Conservation (phyloP, 2,797 vertebrate species). For the Myoxocephalus aenaeus region DNA sequence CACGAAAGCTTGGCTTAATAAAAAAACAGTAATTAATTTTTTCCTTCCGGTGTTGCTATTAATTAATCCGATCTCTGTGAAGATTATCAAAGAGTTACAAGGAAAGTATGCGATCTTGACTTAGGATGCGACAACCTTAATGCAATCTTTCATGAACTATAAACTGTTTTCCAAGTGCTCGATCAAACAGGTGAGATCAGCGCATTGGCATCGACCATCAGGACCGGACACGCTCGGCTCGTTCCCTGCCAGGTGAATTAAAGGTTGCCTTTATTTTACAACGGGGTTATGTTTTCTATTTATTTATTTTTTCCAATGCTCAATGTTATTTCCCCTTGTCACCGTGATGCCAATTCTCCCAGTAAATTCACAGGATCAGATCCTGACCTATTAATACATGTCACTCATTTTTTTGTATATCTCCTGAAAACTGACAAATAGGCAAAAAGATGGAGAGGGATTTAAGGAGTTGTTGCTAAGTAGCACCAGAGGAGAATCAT, state of each 20-base stretch:
- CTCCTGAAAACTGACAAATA: slow-evolving; percentile 51
- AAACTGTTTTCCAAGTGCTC: slow-evolving; percentile 70
- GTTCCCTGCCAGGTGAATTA: slow-evolving; percentile 66
- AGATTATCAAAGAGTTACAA: slow-evolving; percentile 33
- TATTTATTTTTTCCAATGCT: slow-evolving; percentile 56
- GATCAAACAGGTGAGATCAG: slow-evolving; percentile 68
- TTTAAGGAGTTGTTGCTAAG: slow-evolving; percentile 69
- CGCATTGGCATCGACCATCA: slow-evolving; percentile 66
- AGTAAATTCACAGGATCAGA: slow-evolving; percentile 48
- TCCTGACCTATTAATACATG: slow-evolving; percentile 56
- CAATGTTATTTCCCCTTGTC: slow-evolving; percentile 59
- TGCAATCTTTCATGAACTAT: slow-evolving; percentile 60
- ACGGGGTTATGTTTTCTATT: slow-evolving; percentile 20
- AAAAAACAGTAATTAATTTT: background rate
- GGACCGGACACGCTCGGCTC: slow-evolving; percentile 71
- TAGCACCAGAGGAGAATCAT: slow-evolving; percentile 61
- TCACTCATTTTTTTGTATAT: slow-evolving; percentile 49
- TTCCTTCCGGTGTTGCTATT: slow-evolving; percentile 6
- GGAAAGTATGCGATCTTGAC: slow-evolving; percentile 27
- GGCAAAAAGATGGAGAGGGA: slow-evolving; percentile 28
- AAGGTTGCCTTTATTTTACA: slow-evolving; percentile 68
- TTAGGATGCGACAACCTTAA: slow-evolving; percentile 28
- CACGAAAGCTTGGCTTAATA: background rate
- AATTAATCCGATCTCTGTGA: slow-evolving; percentile 30
- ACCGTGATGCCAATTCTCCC: slow-evolving; percentile 34